Evolutionary conservation across 1,140 invertebrate species (phyloP).

Genomic region (Bombus terrestris): DNA sequence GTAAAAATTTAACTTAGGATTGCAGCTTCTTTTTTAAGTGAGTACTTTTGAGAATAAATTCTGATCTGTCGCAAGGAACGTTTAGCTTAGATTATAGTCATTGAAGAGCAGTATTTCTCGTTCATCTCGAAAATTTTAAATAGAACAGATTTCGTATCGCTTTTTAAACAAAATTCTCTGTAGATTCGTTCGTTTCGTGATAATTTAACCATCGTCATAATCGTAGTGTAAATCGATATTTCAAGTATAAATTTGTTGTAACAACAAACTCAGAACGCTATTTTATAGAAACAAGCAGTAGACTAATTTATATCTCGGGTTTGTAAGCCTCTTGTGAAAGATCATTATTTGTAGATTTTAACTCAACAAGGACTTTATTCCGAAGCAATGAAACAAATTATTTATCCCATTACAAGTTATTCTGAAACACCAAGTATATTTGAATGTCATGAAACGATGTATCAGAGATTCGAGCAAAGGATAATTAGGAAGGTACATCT

Average conservation of each 20-base stretch:
- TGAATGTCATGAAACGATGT: not conserved
- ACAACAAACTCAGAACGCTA: not conserved
- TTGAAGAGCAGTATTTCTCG: too few relatives aligned
- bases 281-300: not conserved
- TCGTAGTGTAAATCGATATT: too few relatives aligned
- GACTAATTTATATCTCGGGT: not conserved
- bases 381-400: not conserved
- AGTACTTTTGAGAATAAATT: too few relatives aligned
- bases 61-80: too few relatives aligned
- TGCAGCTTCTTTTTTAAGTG: too few relatives aligned
- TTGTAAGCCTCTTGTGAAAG: not conserved
- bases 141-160: too few relatives aligned
- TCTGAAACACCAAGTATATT: not conserved
- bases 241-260: not conserved
- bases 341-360: not conserved
- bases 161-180: too few relatives aligned
- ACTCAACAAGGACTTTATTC: not conserved
- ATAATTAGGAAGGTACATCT: conserved; percentile 33
- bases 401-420: not conserved
- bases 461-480: not conserved
- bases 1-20: too few relatives aligned
- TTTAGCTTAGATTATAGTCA: too few relatives aligned
- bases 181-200: too few relatives aligned
- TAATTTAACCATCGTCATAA: too few relatives aligned
- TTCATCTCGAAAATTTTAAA: too few relatives aligned